These are phyloP conservation scores for Acheta domesticus DNA, from an alignment of 2,888 invertebrate species.

Conservation along the genomic window DNA sequence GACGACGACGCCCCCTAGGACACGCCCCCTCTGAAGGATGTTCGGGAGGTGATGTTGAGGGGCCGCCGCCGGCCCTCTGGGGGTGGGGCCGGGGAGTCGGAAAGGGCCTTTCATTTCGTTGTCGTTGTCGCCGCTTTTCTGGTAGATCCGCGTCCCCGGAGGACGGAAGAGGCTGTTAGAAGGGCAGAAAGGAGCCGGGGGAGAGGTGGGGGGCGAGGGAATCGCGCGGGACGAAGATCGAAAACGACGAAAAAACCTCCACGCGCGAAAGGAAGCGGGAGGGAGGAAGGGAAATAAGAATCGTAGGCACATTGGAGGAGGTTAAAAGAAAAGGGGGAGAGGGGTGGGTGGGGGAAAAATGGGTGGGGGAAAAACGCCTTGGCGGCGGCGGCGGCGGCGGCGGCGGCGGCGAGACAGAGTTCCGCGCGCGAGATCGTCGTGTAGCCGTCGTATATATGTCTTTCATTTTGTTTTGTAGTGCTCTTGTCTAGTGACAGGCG, in stretches of 20 bases:
- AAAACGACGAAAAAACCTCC: neutral
- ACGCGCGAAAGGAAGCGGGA: neutral
- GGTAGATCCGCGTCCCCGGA: neutral
- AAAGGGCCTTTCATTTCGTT: slow-evolving; percentile 18
- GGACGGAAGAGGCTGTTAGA: slow-evolving; percentile 6
- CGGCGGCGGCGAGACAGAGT: neutral
- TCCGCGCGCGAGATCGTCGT: neutral
- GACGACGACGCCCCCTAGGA: no score
- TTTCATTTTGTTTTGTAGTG: slow-evolving; percentile 18
- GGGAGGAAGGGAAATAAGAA: slow-evolving; percentile 6
- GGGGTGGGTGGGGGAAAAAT: neutral
- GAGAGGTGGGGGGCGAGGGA: neutral
- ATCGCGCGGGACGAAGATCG: neutral
- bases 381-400: neutral
- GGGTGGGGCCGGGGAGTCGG: neutral
- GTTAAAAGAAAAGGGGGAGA: slow-evolving; percentile 10
- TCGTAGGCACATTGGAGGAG: neutral
- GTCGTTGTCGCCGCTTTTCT: neutral
- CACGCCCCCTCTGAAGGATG: no score
- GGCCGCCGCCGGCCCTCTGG: no score
- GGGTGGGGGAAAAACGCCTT: neutral
- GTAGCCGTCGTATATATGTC: slow-evolving; percentile 18
- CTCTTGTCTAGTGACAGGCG: neutral
- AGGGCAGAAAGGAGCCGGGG: neutral
- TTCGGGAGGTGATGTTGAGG: no score